Evolutionary conservation across 1,140 invertebrate species (phyloP).

Genomic region (Vanessa tameamea): DNA sequence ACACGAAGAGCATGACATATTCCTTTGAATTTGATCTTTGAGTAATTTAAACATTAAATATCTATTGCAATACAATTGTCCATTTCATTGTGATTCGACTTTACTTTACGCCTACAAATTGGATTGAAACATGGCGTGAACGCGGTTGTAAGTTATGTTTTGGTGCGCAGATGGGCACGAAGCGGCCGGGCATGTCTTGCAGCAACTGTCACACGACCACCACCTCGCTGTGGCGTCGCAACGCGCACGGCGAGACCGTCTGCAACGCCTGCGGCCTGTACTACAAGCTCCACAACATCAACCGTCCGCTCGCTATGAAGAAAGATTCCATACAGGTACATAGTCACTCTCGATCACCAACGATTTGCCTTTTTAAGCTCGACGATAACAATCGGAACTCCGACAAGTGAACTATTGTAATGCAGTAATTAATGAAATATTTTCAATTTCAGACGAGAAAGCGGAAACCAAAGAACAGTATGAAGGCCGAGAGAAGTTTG

Average conservation of each 20-base stretch:
- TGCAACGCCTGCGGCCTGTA: slow-evolving; percentile 98
- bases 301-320: slow-evolving; percentile 95
- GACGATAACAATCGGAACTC: too few species aligned
- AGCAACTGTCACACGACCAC: slow-evolving; percentile 93
- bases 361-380: too few species aligned
- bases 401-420: background rate
- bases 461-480: slow-evolving; percentile 90
- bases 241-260: slow-evolving; percentile 92
- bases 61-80: background rate
- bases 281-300: slow-evolving; percentile 94
- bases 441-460: slow-evolving; percentile 89
- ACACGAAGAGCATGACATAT: too few species aligned
- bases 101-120: background rate
- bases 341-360: too few species aligned
- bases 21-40: too few species aligned
- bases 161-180: slow-evolving; percentile 83
- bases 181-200: slow-evolving; percentile 91
- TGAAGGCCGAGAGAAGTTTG: slow-evolving; percentile 63
- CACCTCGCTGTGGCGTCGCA: slow-evolving; percentile 95
- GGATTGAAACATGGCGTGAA: background rate
- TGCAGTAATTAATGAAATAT: slow-evolving; percentile 8
- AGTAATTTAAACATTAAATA: too few species aligned
- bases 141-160: background rate
- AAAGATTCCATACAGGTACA: slow-evolving; percentile 94
- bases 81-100: background rate